phyloP scores from a whole-genome alignment of 1,140 invertebrate genomes.

The Drosophila nigrodunni region DNA sequence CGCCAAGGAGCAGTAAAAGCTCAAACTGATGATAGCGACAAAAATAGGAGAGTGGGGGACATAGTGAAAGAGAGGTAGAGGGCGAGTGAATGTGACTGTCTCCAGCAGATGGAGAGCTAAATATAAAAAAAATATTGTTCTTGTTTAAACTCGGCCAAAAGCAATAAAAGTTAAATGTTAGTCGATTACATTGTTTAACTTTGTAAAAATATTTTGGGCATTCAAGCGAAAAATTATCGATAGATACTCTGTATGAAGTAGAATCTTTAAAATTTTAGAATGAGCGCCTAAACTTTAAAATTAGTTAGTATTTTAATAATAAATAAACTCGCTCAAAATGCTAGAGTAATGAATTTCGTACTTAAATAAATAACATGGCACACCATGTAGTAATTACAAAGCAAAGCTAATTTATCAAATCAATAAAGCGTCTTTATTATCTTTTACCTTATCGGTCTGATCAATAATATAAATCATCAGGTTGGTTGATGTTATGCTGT shows the following conservation, averaged over 20 bases:
- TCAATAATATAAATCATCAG: conserved; percentile 9
- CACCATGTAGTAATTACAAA: too few relatives aligned
- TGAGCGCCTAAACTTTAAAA: too few relatives aligned
- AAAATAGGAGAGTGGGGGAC: not conserved
- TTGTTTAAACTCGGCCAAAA: not conserved
- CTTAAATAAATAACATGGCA: too few relatives aligned
- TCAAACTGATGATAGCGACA: conserved; percentile 49
- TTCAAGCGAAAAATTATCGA: not conserved
- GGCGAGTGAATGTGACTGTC: too few relatives aligned
- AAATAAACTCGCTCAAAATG: too few relatives aligned
- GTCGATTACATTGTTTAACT: not conserved
- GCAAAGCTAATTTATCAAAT: too few relatives aligned
- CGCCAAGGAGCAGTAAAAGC: conserved; percentile 44
- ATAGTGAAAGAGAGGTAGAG: not conserved
- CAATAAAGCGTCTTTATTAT: not conserved
- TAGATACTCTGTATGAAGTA: not conserved
- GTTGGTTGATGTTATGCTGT: not conserved
- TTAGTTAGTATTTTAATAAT: too few relatives aligned
- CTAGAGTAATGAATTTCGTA: too few relatives aligned
- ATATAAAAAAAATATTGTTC: not conserved
- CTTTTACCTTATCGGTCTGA: not conserved
- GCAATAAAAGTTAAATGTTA: not conserved
- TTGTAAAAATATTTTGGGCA: not conserved
- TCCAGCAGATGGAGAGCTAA: not conserved
- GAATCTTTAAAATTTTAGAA: too few relatives aligned